Percentiles rank a stretch among this genome's conserved stretches.
phyloP scores from a whole-genome alignment of 1,140 invertebrate species.

The Sweltsa coloradensis region DNA sequence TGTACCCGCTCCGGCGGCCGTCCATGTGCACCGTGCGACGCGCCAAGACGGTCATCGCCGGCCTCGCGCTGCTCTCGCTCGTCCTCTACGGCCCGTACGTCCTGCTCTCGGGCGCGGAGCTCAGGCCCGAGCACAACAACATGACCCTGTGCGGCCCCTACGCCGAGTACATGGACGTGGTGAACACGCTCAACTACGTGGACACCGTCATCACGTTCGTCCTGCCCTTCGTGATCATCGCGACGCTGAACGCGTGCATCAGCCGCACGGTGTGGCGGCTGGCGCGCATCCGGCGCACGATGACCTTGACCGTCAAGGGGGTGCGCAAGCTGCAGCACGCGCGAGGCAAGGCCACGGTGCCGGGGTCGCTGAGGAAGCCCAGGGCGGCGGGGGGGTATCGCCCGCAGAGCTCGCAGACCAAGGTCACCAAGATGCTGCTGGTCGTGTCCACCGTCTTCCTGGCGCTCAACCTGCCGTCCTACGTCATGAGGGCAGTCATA shows the following conservation, averaged over 20 bases:
- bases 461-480: slow-evolving; percentile 62
- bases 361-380: slow-evolving; percentile 14
- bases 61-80: slow-evolving; percentile 38
- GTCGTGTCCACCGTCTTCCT: slow-evolving; percentile 70
- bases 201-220: slow-evolving; percentile 59
- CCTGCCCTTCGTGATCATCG: slow-evolving; percentile 53
- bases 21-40: slow-evolving; percentile 64
- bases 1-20: slow-evolving; percentile 61
- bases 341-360: slow-evolving; percentile 12
- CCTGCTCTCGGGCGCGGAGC: background rate
- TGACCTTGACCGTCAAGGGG: slow-evolving; percentile 29
- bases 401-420: slow-evolving; percentile 38
- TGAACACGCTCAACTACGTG: slow-evolving; percentile 48
- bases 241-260: slow-evolving; percentile 57
- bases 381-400: slow-evolving; percentile 15
- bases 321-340: slow-evolving; percentile 23
- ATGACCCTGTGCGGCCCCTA: slow-evolving; percentile 34
- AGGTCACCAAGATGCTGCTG: slow-evolving; percentile 70
- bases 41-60: slow-evolving; percentile 48
- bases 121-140: slow-evolving; percentile 1
- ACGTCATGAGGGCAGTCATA: slow-evolving; percentile 43
- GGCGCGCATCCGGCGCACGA: slow-evolving; percentile 35
- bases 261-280: slow-evolving; percentile 46
- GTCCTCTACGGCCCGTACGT: slow-evolving; percentile 31
- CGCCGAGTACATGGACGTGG: slow-evolving; percentile 30